A percentile compares a stretch with the other conserved stretches of the same genome.
phyloP scores from a whole-genome alignment of 1,140 invertebrate species.

The Spodoptera litura region DNA sequence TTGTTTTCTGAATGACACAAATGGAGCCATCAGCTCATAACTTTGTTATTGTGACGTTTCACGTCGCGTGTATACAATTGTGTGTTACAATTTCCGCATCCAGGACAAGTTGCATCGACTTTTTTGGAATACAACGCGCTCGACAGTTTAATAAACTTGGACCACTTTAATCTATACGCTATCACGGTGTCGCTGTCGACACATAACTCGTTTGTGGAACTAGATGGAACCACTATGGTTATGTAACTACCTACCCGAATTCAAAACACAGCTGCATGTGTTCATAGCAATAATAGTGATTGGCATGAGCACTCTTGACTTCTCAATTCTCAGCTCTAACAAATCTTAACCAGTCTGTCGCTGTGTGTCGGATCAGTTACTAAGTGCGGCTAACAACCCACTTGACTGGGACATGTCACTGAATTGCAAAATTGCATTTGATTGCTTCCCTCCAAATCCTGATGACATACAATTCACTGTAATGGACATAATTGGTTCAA shows the following conservation, averaged over 20 bases:
- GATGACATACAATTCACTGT: background rate
- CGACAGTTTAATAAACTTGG: background rate
- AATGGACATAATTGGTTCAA: conserved; percentile 23
- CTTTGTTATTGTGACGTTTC: conserved; percentile 8
- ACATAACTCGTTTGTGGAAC: too few species aligned
- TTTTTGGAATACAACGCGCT: conserved; percentile 13
- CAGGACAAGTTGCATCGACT: background rate
- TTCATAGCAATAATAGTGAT: too few species aligned
- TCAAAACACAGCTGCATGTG: too few species aligned
- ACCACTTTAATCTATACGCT: too few species aligned
- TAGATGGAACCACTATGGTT: too few species aligned
- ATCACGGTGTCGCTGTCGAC: too few species aligned
- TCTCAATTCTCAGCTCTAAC: background rate
- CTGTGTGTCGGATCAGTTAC: conserved; percentile 12
- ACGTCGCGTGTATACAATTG: conserved; percentile 1
- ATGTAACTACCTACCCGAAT: too few species aligned
- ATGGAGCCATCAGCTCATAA: conserved; percentile 5
- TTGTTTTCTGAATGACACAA: conserved; percentile 15
- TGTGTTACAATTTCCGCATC: conserved; percentile 5
- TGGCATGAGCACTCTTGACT: too few species aligned
- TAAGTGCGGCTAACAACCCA: background rate
- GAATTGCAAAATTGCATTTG: conserved; percentile 37
- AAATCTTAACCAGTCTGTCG: background rate
- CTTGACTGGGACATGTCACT: background rate
- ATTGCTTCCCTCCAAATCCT: conserved; percentile 8